Conservation (phyloP, 2,888 invertebrate genomes). For the Rotaria magnacalcarata region DNA sequence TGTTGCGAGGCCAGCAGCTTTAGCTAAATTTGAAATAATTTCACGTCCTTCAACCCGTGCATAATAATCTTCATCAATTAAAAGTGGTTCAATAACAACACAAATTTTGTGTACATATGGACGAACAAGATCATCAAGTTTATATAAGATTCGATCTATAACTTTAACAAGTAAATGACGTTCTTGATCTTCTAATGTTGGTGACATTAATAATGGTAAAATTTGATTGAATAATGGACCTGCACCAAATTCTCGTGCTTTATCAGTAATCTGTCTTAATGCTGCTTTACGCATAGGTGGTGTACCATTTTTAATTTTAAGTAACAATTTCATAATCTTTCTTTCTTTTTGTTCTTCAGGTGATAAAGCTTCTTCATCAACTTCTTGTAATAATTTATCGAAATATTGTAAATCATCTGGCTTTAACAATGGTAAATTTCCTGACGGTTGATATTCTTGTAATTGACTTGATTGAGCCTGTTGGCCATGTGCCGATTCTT, state of each 20-base stretch:
- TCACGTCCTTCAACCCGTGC: slow-evolving; percentile 98
- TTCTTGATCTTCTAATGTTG: slow-evolving; percentile 97
- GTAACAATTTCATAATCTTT: slow-evolving; percentile 93
- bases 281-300: slow-evolving; percentile 97
- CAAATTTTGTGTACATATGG: slow-evolving; percentile 99
- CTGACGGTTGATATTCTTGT: slow-evolving; percentile 89
- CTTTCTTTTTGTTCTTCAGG: slow-evolving; percentile 96
- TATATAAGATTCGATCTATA: slow-evolving; percentile 94
- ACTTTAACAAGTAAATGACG: slow-evolving; percentile 89
- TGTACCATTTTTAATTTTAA: slow-evolving; percentile 98
- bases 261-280: slow-evolving; percentile 92
- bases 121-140: slow-evolving; percentile 92
- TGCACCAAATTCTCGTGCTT: slow-evolving; percentile 94
- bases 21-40: slow-evolving; percentile 96
- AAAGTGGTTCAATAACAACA: slow-evolving; percentile 93
- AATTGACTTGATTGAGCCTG: slow-evolving; percentile 60
- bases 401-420: slow-evolving; percentile 99
- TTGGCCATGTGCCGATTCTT: slow-evolving; percentile 64
- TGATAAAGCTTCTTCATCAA: slow-evolving; percentile 87
- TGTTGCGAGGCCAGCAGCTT: slow-evolving; percentile 95
- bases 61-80: slow-evolving; percentile 99
- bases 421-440: slow-evolving; percentile 94
- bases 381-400: slow-evolving; percentile 88
- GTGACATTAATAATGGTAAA: slow-evolving; percentile 95
- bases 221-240: slow-evolving; percentile 98